phyloP scores from a whole-genome alignment of 2,113 vertebrate genomes.

The Sebastes fasciatus region DNA sequence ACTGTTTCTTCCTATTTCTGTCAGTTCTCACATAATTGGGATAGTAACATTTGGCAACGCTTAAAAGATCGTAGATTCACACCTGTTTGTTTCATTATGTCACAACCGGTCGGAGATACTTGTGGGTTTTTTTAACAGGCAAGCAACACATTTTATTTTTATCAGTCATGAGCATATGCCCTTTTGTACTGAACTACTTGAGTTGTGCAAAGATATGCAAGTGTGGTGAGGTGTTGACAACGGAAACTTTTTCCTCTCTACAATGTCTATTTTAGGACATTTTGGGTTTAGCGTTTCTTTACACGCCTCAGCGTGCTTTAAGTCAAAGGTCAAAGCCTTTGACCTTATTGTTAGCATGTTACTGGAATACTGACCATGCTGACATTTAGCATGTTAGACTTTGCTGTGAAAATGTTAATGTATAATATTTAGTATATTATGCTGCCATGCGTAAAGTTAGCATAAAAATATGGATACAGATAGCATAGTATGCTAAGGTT shows the following conservation, averaged over 20 bases:
- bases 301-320: neutral
- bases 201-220: neutral
- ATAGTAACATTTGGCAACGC: constrained; percentile 62
- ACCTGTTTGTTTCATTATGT: constrained; percentile 64
- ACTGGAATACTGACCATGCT: no score
- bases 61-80: constrained; percentile 27
- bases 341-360: neutral
- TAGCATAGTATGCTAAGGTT: neutral
- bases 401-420: neutral
- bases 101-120: constrained; percentile 27
- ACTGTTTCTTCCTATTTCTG: constrained; percentile 45
- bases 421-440: no score
- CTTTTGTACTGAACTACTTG: neutral
- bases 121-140: constrained; percentile 28
- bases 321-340: neutral
- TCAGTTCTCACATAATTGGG: constrained; percentile 45
- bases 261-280: neutral
- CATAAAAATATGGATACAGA: no score
- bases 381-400: neutral
- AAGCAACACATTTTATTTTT: neutral
- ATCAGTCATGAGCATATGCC: neutral
- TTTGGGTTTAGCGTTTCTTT: neutral
- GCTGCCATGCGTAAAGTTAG: neutral
- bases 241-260: neutral
- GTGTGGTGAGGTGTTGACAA: neutral